These are phyloP conservation scores for Cuniculus paca DNA, from an alignment of 2,797 vertebrate genomes.

Conservation along the genomic window DNA sequence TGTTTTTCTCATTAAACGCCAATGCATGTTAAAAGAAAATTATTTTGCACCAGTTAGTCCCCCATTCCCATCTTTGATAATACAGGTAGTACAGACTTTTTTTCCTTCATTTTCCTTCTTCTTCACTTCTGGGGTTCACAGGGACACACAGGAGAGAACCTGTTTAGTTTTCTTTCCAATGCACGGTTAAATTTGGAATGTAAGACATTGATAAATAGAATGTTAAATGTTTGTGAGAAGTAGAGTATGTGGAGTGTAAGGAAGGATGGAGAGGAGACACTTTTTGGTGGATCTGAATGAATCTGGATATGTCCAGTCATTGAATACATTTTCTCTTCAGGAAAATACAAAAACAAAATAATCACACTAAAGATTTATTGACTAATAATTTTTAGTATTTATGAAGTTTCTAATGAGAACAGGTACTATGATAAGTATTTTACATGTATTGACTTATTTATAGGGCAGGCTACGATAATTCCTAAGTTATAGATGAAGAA, in stretches of 20 bases:
- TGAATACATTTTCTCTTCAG: background rate
- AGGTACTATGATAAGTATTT: background rate
- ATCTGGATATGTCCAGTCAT: background rate
- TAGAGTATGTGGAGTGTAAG: background rate
- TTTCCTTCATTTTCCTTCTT: background rate
- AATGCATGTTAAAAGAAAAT: background rate
- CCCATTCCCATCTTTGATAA: background rate
- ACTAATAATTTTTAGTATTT: background rate
- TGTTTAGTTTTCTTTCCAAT: background rate
- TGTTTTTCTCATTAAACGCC: background rate
- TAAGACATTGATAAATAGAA: background rate
- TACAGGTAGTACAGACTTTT: background rate
- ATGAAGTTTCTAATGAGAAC: background rate
- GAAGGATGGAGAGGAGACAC: background rate
- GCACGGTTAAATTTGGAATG: background rate
- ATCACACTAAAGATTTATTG: background rate
- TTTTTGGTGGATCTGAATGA: background rate
- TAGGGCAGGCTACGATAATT: background rate
- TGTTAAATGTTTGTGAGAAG: background rate
- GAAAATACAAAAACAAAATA: slow-evolving; percentile 1
- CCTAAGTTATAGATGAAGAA: background rate
- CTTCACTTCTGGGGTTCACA: background rate
- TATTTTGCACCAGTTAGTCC: background rate
- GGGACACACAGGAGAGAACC: background rate
- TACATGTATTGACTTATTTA: background rate